phyloP scores from a whole-genome alignment of 2,888 invertebrate genomes.

The Bombylius major region DNA sequence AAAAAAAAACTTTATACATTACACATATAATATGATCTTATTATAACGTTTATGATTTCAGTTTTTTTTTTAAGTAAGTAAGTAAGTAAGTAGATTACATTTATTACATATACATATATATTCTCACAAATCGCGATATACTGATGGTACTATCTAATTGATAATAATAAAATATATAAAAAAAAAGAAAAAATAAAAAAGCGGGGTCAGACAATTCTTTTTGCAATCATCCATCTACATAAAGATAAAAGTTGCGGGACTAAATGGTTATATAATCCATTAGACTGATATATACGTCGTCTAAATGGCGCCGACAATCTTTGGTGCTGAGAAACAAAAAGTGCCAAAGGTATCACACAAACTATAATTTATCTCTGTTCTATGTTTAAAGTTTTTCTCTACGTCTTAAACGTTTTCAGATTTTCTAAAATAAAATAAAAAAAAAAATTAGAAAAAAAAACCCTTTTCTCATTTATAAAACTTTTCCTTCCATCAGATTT shows the following conservation, averaged over 20 bases:
- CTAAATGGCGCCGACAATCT: slow-evolving; percentile 20
- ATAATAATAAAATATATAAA: background rate
- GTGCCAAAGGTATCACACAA: slow-evolving; percentile 23
- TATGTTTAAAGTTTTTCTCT: slow-evolving; percentile 20
- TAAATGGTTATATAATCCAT: slow-evolving; percentile 20
- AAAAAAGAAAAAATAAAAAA: too few relatives aligned
- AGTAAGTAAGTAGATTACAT: too few relatives aligned
- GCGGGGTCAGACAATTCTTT: background rate
- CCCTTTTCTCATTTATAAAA: slow-evolving; percentile 19
- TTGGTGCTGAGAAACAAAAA: slow-evolving; percentile 19
- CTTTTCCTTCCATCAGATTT: slow-evolving; percentile 16
- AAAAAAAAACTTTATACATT: too few relatives aligned
- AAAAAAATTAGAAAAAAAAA: background rate
- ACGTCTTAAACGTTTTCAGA: slow-evolving; percentile 19
- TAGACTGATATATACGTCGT: slow-evolving; percentile 19
- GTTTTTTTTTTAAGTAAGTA: too few relatives aligned
- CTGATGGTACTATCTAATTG: background rate
- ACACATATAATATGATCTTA: too few relatives aligned
- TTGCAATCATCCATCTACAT: slow-evolving; percentile 3
- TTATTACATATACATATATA: too few relatives aligned
- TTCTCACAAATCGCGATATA: too few relatives aligned
- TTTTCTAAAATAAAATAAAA: background rate
- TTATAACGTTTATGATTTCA: too few relatives aligned
- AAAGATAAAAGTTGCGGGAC: slow-evolving; percentile 17
- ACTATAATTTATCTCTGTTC: slow-evolving; percentile 21